A percentile compares a stretch with the other conserved stretches of the same genome.
phyloP scores from a whole-genome alignment of 2,888 invertebrate genomes.

The Leptinotarsa haldemani region DNA sequence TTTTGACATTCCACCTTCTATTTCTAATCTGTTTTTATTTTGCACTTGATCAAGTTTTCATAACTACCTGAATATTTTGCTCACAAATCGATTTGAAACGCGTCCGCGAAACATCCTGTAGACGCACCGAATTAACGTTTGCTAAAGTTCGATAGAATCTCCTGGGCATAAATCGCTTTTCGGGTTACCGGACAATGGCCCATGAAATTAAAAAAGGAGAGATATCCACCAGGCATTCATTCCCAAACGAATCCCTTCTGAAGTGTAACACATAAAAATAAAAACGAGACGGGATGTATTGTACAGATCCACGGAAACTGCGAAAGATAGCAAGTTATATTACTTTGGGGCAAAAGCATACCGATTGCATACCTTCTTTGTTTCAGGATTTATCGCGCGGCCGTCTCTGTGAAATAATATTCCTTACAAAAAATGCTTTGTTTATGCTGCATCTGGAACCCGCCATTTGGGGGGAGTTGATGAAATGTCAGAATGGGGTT shows the following conservation, averaged over 20 bases:
- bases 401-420: slow-evolving; percentile 45
- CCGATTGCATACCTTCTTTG: slow-evolving; percentile 55
- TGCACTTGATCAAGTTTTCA: too few species aligned
- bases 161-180: slow-evolving; percentile 37
- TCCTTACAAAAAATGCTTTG: slow-evolving; percentile 40
- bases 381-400: slow-evolving; percentile 53
- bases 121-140: slow-evolving; percentile 10
- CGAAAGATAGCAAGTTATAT: slow-evolving; percentile 52
- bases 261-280: slow-evolving; percentile 49
- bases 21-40: too few species aligned
- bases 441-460: slow-evolving; percentile 32
- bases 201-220: slow-evolving; percentile 45
- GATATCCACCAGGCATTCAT: slow-evolving; percentile 35
- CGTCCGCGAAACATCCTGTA: not conserved
- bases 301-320: slow-evolving; percentile 41
- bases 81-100: not conserved
- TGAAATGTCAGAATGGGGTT: slow-evolving; percentile 21
- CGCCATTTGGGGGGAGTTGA: slow-evolving; percentile 13
- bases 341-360: slow-evolving; percentile 50
- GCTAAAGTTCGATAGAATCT: slow-evolving; percentile 34
- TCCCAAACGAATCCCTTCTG: slow-evolving; percentile 41
- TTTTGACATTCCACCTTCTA: too few species aligned
- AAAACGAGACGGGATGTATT: slow-evolving; percentile 39
- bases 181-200: slow-evolving; percentile 41
- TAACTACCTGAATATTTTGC: too few species aligned